A percentile compares a stretch with the other conserved stretches of the same genome.
phyloP scores from a whole-genome alignment of 2,113 vertebrate species.

The Heterocephalus glaber region DNA sequence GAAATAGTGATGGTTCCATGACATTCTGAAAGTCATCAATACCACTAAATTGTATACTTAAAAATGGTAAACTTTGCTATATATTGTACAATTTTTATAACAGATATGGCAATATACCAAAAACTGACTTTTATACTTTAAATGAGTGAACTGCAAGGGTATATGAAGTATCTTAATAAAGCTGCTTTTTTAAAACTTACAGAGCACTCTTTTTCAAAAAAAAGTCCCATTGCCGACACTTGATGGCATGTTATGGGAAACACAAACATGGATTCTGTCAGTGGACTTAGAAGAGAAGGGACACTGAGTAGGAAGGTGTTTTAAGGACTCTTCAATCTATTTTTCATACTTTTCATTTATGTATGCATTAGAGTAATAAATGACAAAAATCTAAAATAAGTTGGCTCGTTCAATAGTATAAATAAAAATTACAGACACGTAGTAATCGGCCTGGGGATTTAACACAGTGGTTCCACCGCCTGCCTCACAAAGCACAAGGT shows the following conservation, averaged over 20 bases:
- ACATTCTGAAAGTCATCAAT: not conserved
- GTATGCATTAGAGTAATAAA: not conserved
- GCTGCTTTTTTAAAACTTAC: not conserved
- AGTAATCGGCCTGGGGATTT: too few species aligned
- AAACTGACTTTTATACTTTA: constrained; percentile 23
- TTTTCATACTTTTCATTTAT: constrained; percentile 27
- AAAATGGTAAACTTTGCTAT: not conserved
- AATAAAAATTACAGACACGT: not conserved
- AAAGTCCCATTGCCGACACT: not conserved
- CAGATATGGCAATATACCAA: not conserved
- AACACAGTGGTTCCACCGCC: too few species aligned
- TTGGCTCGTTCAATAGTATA: not conserved
- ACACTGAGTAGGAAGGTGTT: not conserved
- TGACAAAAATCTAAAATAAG: not conserved
- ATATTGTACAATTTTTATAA: not conserved
- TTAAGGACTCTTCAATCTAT: constrained; percentile 20
- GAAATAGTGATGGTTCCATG: not conserved
- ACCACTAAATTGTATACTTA: not conserved
- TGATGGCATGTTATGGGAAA: not conserved
- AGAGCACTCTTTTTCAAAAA: not conserved
- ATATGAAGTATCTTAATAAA: not conserved
- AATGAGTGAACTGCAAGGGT: not conserved
- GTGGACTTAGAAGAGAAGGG: not conserved
- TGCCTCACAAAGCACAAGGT: too few species aligned
- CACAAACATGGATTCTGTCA: not conserved